Percentiles rank a stretch among this genome's conserved stretches.
Conservation (phyloP, 1,140 invertebrate species). For the Halictus rubicundus region DNA sequence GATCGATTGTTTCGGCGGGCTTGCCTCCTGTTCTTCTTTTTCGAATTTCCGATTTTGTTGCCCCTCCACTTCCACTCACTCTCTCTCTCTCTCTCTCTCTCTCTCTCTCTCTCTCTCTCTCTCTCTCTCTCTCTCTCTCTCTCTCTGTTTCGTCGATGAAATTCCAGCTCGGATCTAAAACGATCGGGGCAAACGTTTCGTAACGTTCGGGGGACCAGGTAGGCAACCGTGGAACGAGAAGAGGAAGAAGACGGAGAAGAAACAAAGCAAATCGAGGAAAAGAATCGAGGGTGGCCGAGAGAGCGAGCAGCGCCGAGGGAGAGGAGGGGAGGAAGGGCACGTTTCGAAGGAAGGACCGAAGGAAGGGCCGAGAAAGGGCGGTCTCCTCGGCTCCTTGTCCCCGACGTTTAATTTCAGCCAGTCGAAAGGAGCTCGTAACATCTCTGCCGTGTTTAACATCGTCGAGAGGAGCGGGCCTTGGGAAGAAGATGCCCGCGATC, state of each 20-base stretch:
- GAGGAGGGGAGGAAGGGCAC: not conserved
- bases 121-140: no score
- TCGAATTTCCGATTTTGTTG: no score
- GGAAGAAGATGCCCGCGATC: slow-evolving; percentile 60
- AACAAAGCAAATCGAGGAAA: slow-evolving; percentile 43
- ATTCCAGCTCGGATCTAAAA: slow-evolving; percentile 55
- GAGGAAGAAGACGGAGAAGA: slow-evolving; percentile 52
- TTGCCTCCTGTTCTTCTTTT: no score
- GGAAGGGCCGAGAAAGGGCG: slow-evolving; percentile 38
- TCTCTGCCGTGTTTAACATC: slow-evolving; percentile 53
- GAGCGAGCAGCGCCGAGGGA: not conserved
- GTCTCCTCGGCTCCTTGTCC: slow-evolving; percentile 56
- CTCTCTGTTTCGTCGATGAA: slow-evolving; percentile 50
- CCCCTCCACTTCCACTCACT: no score
- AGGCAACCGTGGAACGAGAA: slow-evolving; percentile 11
- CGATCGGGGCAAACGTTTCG: slow-evolving; percentile 51
- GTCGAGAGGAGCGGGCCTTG: slow-evolving; percentile 58
- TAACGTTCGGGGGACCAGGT: slow-evolving; percentile 49
- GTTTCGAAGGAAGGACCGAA: slow-evolving; percentile 28
- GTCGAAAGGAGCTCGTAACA: slow-evolving; percentile 54
- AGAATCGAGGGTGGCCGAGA: not conserved
- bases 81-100: no score
- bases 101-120: no score
- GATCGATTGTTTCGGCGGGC: no score
- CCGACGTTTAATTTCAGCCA: slow-evolving; percentile 69